These are phyloP conservation scores for Branchellion lobata DNA, from an alignment of 2,888 invertebrate species.

Conservation along the genomic window DNA sequence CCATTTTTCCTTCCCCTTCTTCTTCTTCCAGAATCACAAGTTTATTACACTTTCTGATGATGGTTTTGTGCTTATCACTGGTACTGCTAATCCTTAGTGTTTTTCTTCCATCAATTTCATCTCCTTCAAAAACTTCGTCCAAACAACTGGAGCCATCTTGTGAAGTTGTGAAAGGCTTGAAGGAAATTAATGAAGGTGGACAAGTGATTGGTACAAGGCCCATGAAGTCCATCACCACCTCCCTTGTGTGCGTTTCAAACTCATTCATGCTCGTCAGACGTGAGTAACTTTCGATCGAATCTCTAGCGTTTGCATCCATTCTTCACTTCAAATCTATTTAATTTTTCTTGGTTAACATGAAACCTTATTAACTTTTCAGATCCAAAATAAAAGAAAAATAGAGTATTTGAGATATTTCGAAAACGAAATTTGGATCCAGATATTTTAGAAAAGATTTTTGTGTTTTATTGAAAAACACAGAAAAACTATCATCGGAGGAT, in stretches of 20 bases:
- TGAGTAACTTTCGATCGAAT: not conserved
- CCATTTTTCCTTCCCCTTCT: not conserved
- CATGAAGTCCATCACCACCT: constrained; percentile 40
- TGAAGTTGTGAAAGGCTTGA: constrained; percentile 34
- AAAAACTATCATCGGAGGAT: no score
- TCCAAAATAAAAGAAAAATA: no score
- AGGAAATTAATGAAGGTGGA: constrained; percentile 13
- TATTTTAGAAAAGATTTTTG: no score
- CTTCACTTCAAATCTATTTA: no score
- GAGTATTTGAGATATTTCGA: no score
- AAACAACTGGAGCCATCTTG: not conserved
- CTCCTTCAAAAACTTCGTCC: no score
- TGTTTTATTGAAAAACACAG: no score
- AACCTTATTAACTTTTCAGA: no score
- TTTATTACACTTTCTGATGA: constrained; percentile 32
- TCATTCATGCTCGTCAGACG: constrained; percentile 11
- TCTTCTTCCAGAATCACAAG: constrained; percentile 32
- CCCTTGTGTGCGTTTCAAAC: constrained; percentile 35
- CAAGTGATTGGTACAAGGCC: constrained; percentile 36
- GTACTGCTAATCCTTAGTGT: not conserved
- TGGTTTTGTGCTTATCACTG: constrained; percentile 24
- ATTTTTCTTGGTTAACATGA: no score
- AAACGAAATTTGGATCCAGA: no score
- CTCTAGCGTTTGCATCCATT: no score
- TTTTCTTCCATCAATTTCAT: not conserved